A percentile compares a stretch with the other conserved stretches of the same genome.
phyloP scores from a whole-genome alignment of 2,113 vertebrate genomes.

The Xenopus borealis region DNA sequence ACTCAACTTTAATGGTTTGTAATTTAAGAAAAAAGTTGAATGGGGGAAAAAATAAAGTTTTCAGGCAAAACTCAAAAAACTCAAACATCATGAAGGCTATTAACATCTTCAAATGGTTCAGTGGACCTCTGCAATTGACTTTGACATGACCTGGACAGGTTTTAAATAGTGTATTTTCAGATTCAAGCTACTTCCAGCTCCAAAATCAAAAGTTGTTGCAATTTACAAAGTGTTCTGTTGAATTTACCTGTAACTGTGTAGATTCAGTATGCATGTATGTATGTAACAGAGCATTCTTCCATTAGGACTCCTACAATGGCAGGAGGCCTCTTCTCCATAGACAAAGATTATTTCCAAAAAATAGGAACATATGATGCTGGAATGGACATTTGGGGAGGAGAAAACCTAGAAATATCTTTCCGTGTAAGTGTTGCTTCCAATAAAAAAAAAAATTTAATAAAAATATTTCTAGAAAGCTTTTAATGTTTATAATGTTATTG shows the following conservation, averaged over 20 bases:
- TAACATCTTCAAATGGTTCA: no score
- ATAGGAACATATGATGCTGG: conserved; percentile 97
- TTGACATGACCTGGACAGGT: no score
- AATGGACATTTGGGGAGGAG: conserved; percentile 99
- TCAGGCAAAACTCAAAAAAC: no score
- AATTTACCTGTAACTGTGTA: no score
- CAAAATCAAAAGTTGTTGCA: neutral
- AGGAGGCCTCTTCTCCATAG: conserved; percentile 96
- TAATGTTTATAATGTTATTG: neutral
- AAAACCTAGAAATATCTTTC: conserved; percentile 98
- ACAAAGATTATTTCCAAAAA: conserved; percentile 97
- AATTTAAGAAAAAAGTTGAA: no score
- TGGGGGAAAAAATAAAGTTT: no score
- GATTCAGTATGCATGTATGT: no score
- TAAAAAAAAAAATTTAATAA: neutral
- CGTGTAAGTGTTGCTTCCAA: conserved; percentile 69
- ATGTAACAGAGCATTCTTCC: neutral
- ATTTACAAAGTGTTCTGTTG: neutral
- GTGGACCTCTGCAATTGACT: no score
- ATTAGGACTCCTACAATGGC: conserved; percentile 96
- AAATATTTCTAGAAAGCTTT: neutral
- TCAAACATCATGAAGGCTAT: no score
- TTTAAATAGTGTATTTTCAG: no score
- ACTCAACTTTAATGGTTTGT: no score
- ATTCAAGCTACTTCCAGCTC: no score